A percentile compares a stretch with the other conserved stretches of the same genome.
Evolutionary conservation across 2,797 vertebrate species (phyloP).

Genomic region (Acomys russatus): DNA sequence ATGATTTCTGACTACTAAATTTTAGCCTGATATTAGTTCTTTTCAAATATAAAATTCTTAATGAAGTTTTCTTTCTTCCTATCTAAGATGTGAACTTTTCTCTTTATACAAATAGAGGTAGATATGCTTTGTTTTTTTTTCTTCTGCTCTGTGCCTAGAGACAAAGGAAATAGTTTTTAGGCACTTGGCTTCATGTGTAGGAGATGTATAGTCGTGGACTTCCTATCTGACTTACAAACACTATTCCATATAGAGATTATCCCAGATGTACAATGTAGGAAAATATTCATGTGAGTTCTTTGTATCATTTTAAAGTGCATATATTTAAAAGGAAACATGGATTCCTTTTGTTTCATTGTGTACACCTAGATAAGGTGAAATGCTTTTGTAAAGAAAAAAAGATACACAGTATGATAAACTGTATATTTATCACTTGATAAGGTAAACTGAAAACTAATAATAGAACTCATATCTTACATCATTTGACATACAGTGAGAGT

Average conservation of each 20-base stretch:
- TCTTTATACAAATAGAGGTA: conserved; percentile 71
- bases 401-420: conserved; percentile 35
- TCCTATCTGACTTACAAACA: conserved; percentile 66
- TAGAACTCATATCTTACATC: conserved; percentile 46
- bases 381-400: conserved; percentile 67
- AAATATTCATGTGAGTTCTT: conserved; percentile 66
- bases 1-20: conserved; percentile 70
- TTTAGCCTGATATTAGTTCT: conserved; percentile 56
- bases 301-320: conserved; percentile 67
- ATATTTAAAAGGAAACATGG: conserved; percentile 56
- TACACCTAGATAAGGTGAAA: conserved; percentile 55
- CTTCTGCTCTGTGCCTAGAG: conserved; percentile 26
- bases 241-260: conserved; percentile 61
- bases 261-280: conserved; percentile 26
- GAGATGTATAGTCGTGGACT: conserved; percentile 61
- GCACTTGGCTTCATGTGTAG: conserved; percentile 73
- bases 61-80: conserved; percentile 12
- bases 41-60: conserved; percentile 29
- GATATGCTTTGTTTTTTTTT: conserved; percentile 66
- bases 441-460: conserved; percentile 62
- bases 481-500: conserved; percentile 44
- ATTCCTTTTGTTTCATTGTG: conserved; percentile 58
- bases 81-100: conserved; percentile 78
- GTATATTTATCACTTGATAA: conserved; percentile 66
- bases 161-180: conserved; percentile 73